Evolutionary conservation across 1,140 invertebrate species (phyloP), one percentile per base, ranked within the genome.

Genomic region (Drosophila funebris): DNA sequence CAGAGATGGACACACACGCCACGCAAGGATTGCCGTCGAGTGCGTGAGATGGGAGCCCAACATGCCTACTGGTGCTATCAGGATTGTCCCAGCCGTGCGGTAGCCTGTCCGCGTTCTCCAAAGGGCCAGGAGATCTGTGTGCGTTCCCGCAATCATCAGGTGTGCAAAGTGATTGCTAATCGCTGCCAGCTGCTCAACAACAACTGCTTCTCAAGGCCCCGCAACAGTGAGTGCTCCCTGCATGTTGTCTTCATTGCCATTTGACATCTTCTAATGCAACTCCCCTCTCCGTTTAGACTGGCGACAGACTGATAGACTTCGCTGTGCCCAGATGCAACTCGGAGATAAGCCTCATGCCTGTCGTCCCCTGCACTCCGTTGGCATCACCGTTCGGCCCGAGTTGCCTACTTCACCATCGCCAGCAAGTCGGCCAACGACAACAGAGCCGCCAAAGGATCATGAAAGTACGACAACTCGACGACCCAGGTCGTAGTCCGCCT

Each of bases 111-210:
- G 6, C 54, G 66, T 0, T 53, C 78, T 0, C 36, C 52, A 2
- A 31, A 57, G 1, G 33, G 16, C 0, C 37, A 68, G 48, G 53
- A 87, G 31, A 81, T 88, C 18, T 87, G 82, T 29, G 75, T 88
- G 14, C 41, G 74, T 4, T 52, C 63, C 5, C 44, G 83, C 0
- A 43, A 83, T 48, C 33, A 29, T 4, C 52, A 27, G 13, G 20
- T 52, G 18, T 87, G 82, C 72, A 78, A 78, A 60, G 27, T 87
- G 9, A 20, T 87, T 7, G 53, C 83, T 50, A 83, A 78, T 46
- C 70, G 36, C 5, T 87, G 82, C 6, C 83, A 88, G 67, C 50
- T 87, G 43, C 44, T 57, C 6, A 87, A 87, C 57, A 66, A 73
- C 50, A 87, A 87, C 27, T 87, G 82, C 33, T 52, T 72, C 31